Evolutionary conservation across 1,140 invertebrate genomes (phyloP), one percentile per base, ranked within the genome.

Genomic region (Panagrolaimus sp.): DNA sequence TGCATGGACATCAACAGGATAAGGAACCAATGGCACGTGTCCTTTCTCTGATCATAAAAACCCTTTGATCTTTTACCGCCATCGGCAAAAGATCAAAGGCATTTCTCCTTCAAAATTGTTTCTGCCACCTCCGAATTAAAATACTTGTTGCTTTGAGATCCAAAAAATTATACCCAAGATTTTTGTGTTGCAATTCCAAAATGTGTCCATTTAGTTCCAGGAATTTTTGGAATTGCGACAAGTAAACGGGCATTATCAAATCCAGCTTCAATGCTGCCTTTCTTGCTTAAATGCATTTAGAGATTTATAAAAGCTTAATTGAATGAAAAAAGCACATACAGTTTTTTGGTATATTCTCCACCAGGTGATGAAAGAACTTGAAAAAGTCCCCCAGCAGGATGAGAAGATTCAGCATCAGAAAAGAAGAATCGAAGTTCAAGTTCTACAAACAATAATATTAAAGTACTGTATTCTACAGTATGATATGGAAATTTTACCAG

Each of bases 401-500:
- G 43, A 28, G 62, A 32, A 43, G 46, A 26, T 5, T 43, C 68
- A 10, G 62, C 68, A n/a, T 12, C n/a, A 8, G 68, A 69, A 43
- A 65, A 48, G 21, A 69, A 69, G 17, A 58, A 58, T n/a, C 52
- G 52, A 12, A 28, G 52, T 26, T 28, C 28, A 2, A 21, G 10
- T 12, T 58, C 52, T 58, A n/a, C n/a, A n/a, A n/a, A n/a, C n/a
- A n/a, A 21, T 4, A 58, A 58, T 4, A 2, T n/a, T n/a, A n/a
- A 1, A n/a, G 1, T 21, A 26, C n/a, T 21, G 43, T 63, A 38
- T 24, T 46, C 44, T 38, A 62, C 68, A 44, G 26, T 32, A n/a
- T 32, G 10, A 52, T n/a, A 48, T n/a, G n/a, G n/a, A 44, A 14
- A n/a, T 24, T n/a, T 9, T 12, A 71, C 70, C 67, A 69, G 70